Percentiles rank a stretch among this genome's conserved stretches.
Conservation (phyloP, 2,888 invertebrate genomes). For the Acleris laterana region DNA sequence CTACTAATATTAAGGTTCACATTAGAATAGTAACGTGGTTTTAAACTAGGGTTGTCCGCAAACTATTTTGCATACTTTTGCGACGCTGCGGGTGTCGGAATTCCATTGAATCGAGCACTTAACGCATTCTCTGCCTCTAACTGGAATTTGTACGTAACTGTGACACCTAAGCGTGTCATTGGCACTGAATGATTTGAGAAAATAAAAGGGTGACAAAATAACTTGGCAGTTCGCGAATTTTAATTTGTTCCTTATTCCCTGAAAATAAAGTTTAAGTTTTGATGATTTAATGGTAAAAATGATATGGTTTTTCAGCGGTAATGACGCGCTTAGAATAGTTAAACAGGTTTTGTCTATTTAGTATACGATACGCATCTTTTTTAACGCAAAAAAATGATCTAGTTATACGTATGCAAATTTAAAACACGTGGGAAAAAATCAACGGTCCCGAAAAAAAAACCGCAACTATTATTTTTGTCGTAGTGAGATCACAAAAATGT, state of each 20-base stretch:
- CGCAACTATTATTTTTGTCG: no score
- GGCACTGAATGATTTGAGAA: slow-evolving; percentile 35
- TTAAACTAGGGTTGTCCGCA: slow-evolving; percentile 46
- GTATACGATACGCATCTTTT: slow-evolving; percentile 64
- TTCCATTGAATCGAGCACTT: slow-evolving; percentile 51
- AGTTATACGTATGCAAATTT: slow-evolving; percentile 61
- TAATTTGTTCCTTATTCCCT: not conserved
- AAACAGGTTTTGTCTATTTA: slow-evolving; percentile 81
- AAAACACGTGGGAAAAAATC: slow-evolving; percentile 66
- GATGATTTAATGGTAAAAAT: slow-evolving; percentile 9
- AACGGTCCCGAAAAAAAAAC: slow-evolving; percentile 37
- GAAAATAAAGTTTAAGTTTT: slow-evolving; percentile 9
- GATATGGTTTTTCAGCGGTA: slow-evolving; percentile 44
- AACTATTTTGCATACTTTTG: slow-evolving; percentile 67
- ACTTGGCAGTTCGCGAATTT: not conserved
- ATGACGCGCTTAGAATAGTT: slow-evolving; percentile 75
- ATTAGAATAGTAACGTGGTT: not conserved
- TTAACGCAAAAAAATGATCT: slow-evolving; percentile 64
- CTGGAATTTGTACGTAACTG: no score
- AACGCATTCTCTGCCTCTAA: no score
- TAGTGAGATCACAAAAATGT: no score
- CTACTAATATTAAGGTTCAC: not conserved
- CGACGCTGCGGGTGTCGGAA: slow-evolving; percentile 61
- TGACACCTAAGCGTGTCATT: no score
- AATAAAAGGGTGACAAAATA: slow-evolving; percentile 46